These are phyloP conservation scores for Haemorhous mexicanus DNA, from an alignment of 2,113 vertebrate genomes.

Conservation along the genomic window DNA sequence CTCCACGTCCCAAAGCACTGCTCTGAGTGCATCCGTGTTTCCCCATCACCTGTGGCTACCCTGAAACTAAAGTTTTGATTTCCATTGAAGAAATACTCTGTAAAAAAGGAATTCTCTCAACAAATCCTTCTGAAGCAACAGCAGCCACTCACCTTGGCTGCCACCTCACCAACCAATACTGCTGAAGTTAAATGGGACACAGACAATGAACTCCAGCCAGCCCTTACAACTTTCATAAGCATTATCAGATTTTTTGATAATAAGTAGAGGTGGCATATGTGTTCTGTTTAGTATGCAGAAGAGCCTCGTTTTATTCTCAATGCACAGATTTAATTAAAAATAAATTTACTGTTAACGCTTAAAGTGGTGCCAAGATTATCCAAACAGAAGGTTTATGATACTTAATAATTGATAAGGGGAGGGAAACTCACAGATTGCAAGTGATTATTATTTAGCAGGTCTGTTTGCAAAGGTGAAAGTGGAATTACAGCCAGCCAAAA, in stretches of 20 bases:
- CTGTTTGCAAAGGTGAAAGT: slow-evolving; percentile 75
- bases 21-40: accelerated
- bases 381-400: slow-evolving; percentile 77
- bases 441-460: slow-evolving; percentile 77
- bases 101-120: not conserved
- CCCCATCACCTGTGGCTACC: not conserved
- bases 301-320: slow-evolving; percentile 70
- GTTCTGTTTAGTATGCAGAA: slow-evolving; percentile 64
- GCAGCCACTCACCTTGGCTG: slow-evolving; percentile 1
- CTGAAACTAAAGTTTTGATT: not conserved
- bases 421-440: slow-evolving; percentile 60
- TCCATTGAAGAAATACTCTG: not conserved
- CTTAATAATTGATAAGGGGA: slow-evolving; percentile 80
- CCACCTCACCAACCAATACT: not conserved
- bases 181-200: slow-evolving; percentile 52
- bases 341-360: slow-evolving; percentile 77
- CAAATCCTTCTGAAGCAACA: not conserved
- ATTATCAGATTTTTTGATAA: slow-evolving; percentile 59
- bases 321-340: slow-evolving; percentile 82
- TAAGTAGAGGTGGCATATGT: slow-evolving; percentile 57
- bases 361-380: slow-evolving; percentile 75
- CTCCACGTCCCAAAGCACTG: not conserved
- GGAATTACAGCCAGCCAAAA: slow-evolving; percentile 63
- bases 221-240: slow-evolving; percentile 60
- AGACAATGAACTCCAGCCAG: slow-evolving; percentile 45